Percentiles rank a stretch among this genome's conserved stretches.
Conservation (phyloP, 2,888 invertebrate genomes). For the Scelioninae gen. 1 region DNA sequence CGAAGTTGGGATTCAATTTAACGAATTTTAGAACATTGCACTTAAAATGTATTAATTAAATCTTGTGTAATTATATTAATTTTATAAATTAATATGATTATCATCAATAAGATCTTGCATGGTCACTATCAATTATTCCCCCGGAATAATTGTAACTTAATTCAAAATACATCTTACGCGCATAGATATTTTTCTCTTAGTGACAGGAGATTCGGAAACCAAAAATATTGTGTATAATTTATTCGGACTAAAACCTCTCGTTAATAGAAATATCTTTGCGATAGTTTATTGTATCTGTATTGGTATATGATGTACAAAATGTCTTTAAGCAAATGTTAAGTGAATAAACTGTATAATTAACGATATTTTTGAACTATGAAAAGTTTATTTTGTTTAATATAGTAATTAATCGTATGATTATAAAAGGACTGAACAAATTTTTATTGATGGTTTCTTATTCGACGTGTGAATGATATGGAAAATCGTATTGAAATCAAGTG, state of each 20-base stretch:
- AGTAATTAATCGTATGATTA: slow-evolving; percentile 56
- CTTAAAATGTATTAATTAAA: slow-evolving; percentile 19
- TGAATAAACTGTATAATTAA: slow-evolving; percentile 57
- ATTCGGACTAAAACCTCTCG: slow-evolving; percentile 31
- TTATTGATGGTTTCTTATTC: slow-evolving; percentile 57
- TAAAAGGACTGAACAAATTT: slow-evolving; percentile 52
- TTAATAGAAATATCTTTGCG: slow-evolving; percentile 39
- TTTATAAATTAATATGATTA: slow-evolving; percentile 8
- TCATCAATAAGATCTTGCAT: slow-evolving; percentile 11
- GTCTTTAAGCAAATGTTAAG: slow-evolving; percentile 61
- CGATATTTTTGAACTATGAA: slow-evolving; percentile 62
- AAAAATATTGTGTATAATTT: slow-evolving; percentile 56
- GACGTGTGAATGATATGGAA: slow-evolving; percentile 28
- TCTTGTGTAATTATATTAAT: slow-evolving; percentile 31
- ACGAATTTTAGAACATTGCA: neutral
- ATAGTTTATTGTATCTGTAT: slow-evolving; percentile 59
- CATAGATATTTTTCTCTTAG: slow-evolving; percentile 9
- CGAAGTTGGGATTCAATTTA: neutral
- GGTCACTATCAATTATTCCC: slow-evolving; percentile 29
- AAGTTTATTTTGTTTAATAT: slow-evolving; percentile 69
- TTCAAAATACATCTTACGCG: neutral
- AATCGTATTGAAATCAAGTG: too few species aligned
- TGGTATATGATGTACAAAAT: slow-evolving; percentile 65
- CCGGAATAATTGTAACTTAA: slow-evolving; percentile 30
- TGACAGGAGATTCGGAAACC: slow-evolving; percentile 31